Conservation (phyloP, 2,797 vertebrate species). For the Cossypha dichroa region DNA sequence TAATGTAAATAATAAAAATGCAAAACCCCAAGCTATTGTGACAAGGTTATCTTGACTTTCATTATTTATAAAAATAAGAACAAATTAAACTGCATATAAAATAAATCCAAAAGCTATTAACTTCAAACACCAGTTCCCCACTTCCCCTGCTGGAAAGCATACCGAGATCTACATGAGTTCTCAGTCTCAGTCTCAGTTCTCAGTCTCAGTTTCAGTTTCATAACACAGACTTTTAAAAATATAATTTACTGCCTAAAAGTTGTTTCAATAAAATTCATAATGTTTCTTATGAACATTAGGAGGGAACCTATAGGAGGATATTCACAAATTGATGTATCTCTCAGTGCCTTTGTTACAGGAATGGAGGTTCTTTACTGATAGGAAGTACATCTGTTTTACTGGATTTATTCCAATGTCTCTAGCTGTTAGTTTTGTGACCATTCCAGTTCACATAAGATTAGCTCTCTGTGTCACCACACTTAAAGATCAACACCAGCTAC, state of each 20-base stretch:
- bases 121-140: not conserved
- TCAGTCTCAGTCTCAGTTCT: not conserved
- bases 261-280: not conserved
- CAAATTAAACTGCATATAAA: not conserved
- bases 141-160: not conserved
- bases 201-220: not conserved
- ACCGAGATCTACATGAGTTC: not conserved
- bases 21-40: not conserved
- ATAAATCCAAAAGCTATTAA: not conserved
- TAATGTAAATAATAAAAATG: not conserved
- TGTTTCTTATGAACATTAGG: not conserved
- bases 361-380: not conserved
- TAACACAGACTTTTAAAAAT: not conserved
- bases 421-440: not conserved
- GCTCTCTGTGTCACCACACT: not conserved
- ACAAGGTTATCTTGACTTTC: not conserved
- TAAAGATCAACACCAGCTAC: not conserved
- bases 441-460: not conserved
- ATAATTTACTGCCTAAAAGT: not conserved
- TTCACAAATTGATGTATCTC: not conserved
- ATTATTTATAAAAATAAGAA: not conserved
- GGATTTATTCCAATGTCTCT: not conserved
- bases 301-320: not conserved
- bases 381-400: slow-evolving; percentile 4
- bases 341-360: not conserved